phyloP scores from a whole-genome alignment of 1,140 invertebrate species.

The Drosophila saltans region DNA sequence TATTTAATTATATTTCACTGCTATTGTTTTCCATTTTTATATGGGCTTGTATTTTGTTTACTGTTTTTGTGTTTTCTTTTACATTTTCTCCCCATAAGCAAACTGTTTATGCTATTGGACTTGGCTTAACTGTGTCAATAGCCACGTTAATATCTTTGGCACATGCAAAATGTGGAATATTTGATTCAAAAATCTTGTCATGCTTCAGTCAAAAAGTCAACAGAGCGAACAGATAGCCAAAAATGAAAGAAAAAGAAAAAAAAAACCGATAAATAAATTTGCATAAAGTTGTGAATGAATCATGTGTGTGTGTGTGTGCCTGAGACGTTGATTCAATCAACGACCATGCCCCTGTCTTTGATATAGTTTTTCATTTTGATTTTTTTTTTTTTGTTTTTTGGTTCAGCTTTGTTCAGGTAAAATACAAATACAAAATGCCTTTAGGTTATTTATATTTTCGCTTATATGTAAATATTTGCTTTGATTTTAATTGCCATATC shows the following conservation, averaged over 20 bases:
- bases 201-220: slow-evolving; percentile 69
- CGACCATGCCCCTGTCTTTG: slow-evolving; percentile 19
- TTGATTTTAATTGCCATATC: slow-evolving; percentile 64
- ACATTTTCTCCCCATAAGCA: slow-evolving; percentile 46
- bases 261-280: slow-evolving; percentile 52
- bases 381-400: too few species aligned
- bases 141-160: slow-evolving; percentile 71
- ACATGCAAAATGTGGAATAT: slow-evolving; percentile 54
- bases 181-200: slow-evolving; percentile 79
- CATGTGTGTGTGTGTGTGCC: slow-evolving; percentile 3
- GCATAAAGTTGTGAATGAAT: slow-evolving; percentile 70
- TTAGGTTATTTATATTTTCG: slow-evolving; percentile 63
- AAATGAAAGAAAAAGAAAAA: slow-evolving; percentile 28
- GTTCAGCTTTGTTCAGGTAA: slow-evolving; percentile 27
- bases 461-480: slow-evolving; percentile 63
- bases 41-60: too few species aligned
- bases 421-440: slow-evolving; percentile 30
- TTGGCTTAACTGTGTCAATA: slow-evolving; percentile 73
- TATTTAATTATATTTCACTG: neutral
- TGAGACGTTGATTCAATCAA: slow-evolving; percentile 24
- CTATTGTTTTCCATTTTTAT: neutral
- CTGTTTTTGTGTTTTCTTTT: slow-evolving; percentile 7
- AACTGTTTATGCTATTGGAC: slow-evolving; percentile 49
- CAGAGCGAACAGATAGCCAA: slow-evolving; percentile 21
- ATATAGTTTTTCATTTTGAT: slow-evolving; percentile 41